These are phyloP conservation scores for Ceriagrion tenellum DNA, from an alignment of 2,888 invertebrate species.

Conservation along the genomic window DNA sequence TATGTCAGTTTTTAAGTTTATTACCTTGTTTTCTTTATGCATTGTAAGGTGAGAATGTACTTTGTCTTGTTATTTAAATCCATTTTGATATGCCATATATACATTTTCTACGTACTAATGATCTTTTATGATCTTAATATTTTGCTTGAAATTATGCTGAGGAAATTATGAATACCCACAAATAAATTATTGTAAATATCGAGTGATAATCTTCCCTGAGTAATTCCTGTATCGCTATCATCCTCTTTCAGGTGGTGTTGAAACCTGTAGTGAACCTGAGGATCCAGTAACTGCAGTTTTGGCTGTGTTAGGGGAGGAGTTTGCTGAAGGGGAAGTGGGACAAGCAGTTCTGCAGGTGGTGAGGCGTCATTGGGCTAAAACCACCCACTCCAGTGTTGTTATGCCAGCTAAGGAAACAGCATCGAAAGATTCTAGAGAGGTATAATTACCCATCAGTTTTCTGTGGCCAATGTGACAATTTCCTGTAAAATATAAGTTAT, in stretches of 20 bases:
- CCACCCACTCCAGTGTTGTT: slow-evolving; percentile 19
- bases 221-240: too few species aligned
- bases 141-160: too few species aligned
- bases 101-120: too few species aligned
- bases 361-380: slow-evolving; percentile 48
- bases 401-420: slow-evolving; percentile 11
- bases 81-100: too few species aligned
- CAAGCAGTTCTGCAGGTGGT: slow-evolving; percentile 47
- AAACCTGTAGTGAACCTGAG: slow-evolving; percentile 27
- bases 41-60: too few species aligned
- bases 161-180: too few species aligned
- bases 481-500: neutral
- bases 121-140: too few species aligned
- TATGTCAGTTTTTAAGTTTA: too few species aligned
- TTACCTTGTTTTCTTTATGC: too few species aligned
- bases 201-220: too few species aligned
- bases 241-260: neutral
- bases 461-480: neutral
- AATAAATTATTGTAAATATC: too few species aligned
- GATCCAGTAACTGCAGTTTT: slow-evolving; percentile 49
- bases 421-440: slow-evolving; percentile 32
- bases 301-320: slow-evolving; percentile 55
- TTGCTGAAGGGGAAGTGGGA: slow-evolving; percentile 40
- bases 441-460: neutral
- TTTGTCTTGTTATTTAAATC: too few species aligned